Conservation (phyloP, 2,888 invertebrate species). For the Agrochola litura region DNA sequence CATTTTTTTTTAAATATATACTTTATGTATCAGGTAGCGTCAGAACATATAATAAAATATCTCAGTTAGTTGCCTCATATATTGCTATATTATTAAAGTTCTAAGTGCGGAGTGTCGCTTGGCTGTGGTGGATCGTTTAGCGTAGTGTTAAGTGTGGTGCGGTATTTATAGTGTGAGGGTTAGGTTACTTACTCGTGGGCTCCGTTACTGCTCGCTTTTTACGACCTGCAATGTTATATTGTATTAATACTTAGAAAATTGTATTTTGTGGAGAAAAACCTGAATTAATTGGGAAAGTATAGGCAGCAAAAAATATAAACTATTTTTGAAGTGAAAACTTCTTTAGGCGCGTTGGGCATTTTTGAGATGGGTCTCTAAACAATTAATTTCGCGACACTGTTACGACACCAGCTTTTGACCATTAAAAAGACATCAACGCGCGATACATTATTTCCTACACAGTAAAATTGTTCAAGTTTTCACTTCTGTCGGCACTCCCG, state of each 20-base stretch:
- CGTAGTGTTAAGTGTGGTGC: slow-evolving; percentile 70
- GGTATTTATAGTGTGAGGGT: slow-evolving; percentile 43
- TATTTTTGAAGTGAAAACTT: too few relatives aligned
- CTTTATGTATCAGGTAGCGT: slow-evolving; percentile 37
- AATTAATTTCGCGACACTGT: too few relatives aligned
- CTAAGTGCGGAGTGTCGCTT: slow-evolving; percentile 58
- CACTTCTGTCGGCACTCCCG: too few relatives aligned
- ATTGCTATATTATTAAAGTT: slow-evolving; percentile 36
- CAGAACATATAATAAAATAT: slow-evolving; percentile 53
- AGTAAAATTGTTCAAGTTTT: too few relatives aligned
- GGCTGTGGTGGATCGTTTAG: slow-evolving; percentile 61
- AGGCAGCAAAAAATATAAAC: background rate
- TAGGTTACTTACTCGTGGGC: slow-evolving; percentile 72
- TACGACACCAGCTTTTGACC: too few relatives aligned
- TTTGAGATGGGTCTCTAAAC: too few relatives aligned
- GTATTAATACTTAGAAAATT: background rate
- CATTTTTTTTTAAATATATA: too few relatives aligned
- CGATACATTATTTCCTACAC: too few relatives aligned
- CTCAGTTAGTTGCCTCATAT: slow-evolving; percentile 60
- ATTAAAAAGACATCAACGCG: too few relatives aligned
- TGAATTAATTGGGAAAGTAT: background rate
- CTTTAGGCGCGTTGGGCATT: too few relatives aligned
- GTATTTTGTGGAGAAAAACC: background rate
- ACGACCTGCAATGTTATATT: slow-evolving; percentile 69
- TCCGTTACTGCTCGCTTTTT: slow-evolving; percentile 75